Percentiles rank a stretch among this genome's conserved stretches.
phyloP scores from a whole-genome alignment of 1,140 invertebrate species.

The Maniola jurtina region DNA sequence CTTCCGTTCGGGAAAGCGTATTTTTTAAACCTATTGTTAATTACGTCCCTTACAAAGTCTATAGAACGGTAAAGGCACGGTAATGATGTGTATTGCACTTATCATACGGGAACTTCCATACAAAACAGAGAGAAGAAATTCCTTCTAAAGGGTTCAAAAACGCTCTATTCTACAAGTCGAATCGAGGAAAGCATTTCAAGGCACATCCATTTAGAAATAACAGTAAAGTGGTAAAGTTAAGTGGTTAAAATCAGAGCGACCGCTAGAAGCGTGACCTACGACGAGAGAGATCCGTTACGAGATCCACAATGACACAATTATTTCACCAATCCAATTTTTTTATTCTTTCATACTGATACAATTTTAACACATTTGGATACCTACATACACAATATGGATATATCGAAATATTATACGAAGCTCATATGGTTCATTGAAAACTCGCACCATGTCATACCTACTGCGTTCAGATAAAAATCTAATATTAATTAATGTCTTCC shows the following conservation, averaged over 20 bases:
- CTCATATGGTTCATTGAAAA: conserved; percentile 60
- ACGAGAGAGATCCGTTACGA: conserved; percentile 42
- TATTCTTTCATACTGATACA: conserved; percentile 33
- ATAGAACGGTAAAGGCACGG: conserved; percentile 78
- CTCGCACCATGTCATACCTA: conserved; percentile 46
- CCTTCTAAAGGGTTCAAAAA: conserved; percentile 75
- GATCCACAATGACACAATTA: conserved; percentile 25
- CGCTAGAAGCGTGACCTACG: conserved; percentile 67
- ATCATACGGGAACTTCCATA: conserved; percentile 66
- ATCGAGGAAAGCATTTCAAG: conserved; percentile 76
- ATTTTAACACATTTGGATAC: conserved; percentile 33
- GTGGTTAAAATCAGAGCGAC: conserved; percentile 60
- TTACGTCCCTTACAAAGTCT: conserved; percentile 77
- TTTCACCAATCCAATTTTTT: conserved; percentile 18
- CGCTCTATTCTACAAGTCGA: conserved; percentile 70
- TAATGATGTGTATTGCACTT: conserved; percentile 77
- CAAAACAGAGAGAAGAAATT: conserved; percentile 69
- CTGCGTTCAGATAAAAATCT: conserved; percentile 36
- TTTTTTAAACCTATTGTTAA: conserved; percentile 73
- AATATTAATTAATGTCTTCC: conserved; percentile 44
- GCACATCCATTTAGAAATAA: conserved; percentile 78
- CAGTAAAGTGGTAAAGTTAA: conserved; percentile 56
- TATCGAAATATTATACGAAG: conserved; percentile 59
- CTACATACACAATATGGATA: conserved; percentile 37
- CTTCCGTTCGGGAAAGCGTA: conserved; percentile 53